phyloP scores from a whole-genome alignment of 2,113 vertebrate species.

The Megaptera novaeangliae region DNA sequence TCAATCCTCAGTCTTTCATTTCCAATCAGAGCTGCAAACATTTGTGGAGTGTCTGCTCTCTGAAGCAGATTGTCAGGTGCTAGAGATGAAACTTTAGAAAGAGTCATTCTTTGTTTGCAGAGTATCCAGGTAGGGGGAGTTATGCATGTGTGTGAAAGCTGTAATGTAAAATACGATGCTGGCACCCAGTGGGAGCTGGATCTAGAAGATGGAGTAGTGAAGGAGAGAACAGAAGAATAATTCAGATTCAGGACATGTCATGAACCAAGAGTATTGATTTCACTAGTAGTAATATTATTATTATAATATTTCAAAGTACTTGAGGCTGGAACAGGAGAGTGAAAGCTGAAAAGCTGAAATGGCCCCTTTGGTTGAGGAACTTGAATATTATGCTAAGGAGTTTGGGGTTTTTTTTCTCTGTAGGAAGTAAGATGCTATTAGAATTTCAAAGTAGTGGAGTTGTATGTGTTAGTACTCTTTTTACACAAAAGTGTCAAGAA shows the following conservation, averaged over 20 bases:
- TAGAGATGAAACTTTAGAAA: conserved; percentile 5
- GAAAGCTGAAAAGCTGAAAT: neutral
- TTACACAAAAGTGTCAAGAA: neutral
- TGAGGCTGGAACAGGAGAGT: neutral
- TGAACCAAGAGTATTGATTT: neutral
- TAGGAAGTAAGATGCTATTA: neutral
- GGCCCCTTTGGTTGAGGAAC: neutral
- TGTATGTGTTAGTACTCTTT: neutral
- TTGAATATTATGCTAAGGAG: neutral
- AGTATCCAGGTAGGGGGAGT: neutral
- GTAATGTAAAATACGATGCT: neutral
- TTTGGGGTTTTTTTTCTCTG: neutral
- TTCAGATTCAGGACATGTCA: neutral
- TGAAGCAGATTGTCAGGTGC: neutral
- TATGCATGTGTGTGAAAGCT: neutral
- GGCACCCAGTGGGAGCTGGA: neutral
- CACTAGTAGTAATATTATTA: neutral
- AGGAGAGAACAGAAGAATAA: neutral
- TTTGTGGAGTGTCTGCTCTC: neutral
- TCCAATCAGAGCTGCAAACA: neutral
- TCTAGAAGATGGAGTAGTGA: neutral
- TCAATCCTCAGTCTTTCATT: neutral
- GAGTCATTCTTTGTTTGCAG: neutral
- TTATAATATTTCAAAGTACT: neutral
- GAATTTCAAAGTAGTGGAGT: neutral